Percentiles rank a stretch among this genome's conserved stretches.
Evolutionary conservation across 2,113 vertebrate genomes (phyloP).

Genomic region (Nothobranchius kuhntae): DNA sequence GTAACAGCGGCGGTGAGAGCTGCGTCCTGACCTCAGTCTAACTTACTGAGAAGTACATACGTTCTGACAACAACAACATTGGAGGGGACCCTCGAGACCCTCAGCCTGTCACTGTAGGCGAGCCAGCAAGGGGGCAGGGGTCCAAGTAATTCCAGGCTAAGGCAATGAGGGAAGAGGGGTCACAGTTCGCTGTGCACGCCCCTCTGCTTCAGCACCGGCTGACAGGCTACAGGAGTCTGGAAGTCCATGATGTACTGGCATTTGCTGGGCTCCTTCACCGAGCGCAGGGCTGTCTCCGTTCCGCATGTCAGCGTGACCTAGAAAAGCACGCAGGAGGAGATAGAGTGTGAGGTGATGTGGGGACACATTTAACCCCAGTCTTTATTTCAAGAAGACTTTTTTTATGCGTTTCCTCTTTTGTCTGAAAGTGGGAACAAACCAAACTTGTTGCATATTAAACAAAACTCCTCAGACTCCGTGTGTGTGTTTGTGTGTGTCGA

Average conservation of each 20-base stretch:
- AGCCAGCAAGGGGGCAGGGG: constrained; percentile 12
- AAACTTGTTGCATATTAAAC: constrained; percentile 9
- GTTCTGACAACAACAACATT: constrained; percentile 70
- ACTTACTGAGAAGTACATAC: constrained; percentile 56
- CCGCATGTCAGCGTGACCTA: constrained; percentile 85
- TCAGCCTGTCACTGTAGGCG: constrained; percentile 52
- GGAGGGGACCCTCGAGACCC: constrained; percentile 56
- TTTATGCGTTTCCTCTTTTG: not conserved
- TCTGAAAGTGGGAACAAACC: constrained; percentile 17
- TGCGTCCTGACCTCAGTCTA: constrained; percentile 51
- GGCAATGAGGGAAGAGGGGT: constrained; percentile 44
- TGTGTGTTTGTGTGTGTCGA: not conserved
- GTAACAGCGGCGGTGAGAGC: constrained; percentile 18
- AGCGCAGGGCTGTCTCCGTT: constrained; percentile 81
- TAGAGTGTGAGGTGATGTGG: constrained; percentile 29
- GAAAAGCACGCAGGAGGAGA: constrained; percentile 72
- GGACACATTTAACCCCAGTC: constrained; percentile 37
- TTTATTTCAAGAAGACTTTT: constrained; percentile 14
- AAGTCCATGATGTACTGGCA: constrained; percentile 69
- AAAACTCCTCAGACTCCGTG: not conserved
- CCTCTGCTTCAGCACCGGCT: constrained; percentile 59
- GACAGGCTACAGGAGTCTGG: constrained; percentile 65
- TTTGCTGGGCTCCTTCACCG: constrained; percentile 76
- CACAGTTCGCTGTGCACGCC: constrained; percentile 62
- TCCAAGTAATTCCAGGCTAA: constrained; percentile 47